A percentile compares a stretch with the other conserved stretches of the same genome.
Conservation (phyloP, 2,113 vertebrate genomes). For the Vidua chalybeata region DNA sequence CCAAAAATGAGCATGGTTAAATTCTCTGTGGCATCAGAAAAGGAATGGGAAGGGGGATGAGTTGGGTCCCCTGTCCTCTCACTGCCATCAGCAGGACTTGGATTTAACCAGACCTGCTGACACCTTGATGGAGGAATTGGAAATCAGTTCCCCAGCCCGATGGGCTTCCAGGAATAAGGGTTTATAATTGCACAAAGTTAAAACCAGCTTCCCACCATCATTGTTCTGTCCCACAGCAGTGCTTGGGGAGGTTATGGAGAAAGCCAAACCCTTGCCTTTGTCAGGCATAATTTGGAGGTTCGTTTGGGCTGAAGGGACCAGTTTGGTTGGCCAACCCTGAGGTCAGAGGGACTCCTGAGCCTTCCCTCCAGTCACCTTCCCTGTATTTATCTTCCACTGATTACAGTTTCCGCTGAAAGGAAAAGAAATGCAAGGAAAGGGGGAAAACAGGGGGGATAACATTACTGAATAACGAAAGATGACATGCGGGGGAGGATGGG, state of each 20-base stretch:
- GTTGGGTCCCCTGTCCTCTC: not conserved
- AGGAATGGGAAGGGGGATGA: not conserved
- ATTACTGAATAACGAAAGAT: not conserved
- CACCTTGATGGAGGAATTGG: not conserved
- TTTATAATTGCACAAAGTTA: not conserved
- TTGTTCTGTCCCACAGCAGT: not conserved
- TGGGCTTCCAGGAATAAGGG: not conserved
- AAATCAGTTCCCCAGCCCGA: rapidly evolving
- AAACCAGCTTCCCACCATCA: not conserved
- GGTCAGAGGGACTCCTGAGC: not conserved
- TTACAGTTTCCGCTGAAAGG: constrained; percentile 22
- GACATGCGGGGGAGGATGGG: not conserved
- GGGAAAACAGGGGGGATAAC: not conserved
- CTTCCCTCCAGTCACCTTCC: not conserved
- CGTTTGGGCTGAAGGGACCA: not conserved
- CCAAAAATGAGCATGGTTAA: not conserved
- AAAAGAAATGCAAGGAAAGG: not conserved
- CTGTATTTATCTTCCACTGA: constrained; percentile 53
- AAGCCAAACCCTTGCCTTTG: not conserved
- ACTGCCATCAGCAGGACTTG: rapidly evolving
- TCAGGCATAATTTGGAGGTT: not conserved
- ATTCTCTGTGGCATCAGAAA: not conserved
- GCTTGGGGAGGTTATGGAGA: not conserved
- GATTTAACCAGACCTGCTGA: not conserved
- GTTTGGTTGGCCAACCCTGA: not conserved